Conservation (phyloP, 2,888 invertebrate genomes). For the Trachelus tabidus region DNA sequence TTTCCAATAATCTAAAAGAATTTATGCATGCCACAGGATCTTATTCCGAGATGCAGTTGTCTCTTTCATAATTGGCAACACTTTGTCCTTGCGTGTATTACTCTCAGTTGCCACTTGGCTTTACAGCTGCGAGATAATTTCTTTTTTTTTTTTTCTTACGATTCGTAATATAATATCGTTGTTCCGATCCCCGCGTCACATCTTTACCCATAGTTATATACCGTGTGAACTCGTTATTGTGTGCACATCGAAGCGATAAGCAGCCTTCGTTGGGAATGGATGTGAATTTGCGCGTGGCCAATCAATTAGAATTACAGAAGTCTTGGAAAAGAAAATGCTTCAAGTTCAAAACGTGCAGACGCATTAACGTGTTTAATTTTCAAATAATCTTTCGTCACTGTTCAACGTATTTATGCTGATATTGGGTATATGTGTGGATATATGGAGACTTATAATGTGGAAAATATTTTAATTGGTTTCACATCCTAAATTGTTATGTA, state of each 20-base stretch:
- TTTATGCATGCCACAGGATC: too few species aligned
- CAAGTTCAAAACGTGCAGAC: not conserved
- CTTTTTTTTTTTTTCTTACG: not conserved
- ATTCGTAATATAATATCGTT: not conserved
- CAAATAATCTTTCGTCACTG: not conserved
- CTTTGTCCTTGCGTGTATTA: too few species aligned
- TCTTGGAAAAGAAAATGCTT: not conserved
- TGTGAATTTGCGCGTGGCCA: not conserved
- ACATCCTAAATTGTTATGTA: not conserved
- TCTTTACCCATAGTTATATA: not conserved
- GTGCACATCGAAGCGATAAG: not conserved
- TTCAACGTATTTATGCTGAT: not conserved
- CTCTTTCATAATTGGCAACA: not conserved
- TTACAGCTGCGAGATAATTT: not conserved
- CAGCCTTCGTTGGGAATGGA: not conserved
- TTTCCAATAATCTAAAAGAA: not conserved
- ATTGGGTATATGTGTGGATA: not conserved
- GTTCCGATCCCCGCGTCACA: not conserved
- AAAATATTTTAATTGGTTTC: not conserved
- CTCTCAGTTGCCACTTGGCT: too few species aligned
- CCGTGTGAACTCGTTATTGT: not conserved
- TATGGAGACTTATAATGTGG: not conserved
- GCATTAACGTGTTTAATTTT: not conserved
- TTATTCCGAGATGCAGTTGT: not conserved
- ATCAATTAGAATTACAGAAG: not conserved